A percentile compares a stretch with the other conserved stretches of the same genome.
These are phyloP conservation scores for Rhopalosiphum maidis DNA, from an alignment of 1,140 invertebrate species.

Conservation along the genomic window DNA sequence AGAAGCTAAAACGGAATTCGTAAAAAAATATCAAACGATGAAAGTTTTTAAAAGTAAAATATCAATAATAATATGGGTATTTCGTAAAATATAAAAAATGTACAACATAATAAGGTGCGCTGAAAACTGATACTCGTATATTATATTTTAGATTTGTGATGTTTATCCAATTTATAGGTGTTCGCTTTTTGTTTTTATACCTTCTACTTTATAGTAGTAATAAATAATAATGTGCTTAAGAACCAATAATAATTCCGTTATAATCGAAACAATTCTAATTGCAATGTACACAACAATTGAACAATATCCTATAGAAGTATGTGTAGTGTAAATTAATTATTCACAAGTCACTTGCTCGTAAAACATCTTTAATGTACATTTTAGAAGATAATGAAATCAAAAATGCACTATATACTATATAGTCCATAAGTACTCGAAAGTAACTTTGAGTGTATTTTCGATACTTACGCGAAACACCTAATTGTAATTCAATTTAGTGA, in stretches of 20 bases:
- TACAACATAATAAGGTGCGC: too few species aligned
- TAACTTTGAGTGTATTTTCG: neutral
- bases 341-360: neutral
- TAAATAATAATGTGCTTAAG: neutral
- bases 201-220: neutral
- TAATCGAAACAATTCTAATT: neutral
- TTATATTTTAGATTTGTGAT: neutral
- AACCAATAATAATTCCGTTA: neutral
- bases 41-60: neutral
- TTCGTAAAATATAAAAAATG: neutral
- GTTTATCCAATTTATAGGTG: too few species aligned
- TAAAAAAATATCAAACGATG: neutral
- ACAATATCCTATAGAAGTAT: neutral
- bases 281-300: neutral
- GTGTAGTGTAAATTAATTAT: neutral
- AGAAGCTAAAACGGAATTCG: neutral
- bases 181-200: neutral
- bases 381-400: neutral
- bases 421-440: neutral
- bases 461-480: neutral
- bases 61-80: too few species aligned
- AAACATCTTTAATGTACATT: neutral
- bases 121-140: neutral
- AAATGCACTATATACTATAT: neutral
- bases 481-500: slow-evolving; percentile 12